Evolutionary conservation across 2,797 vertebrate genomes (phyloP), one percentile per base, ranked within the genome.

Genomic region (Falco biarmicus): DNA sequence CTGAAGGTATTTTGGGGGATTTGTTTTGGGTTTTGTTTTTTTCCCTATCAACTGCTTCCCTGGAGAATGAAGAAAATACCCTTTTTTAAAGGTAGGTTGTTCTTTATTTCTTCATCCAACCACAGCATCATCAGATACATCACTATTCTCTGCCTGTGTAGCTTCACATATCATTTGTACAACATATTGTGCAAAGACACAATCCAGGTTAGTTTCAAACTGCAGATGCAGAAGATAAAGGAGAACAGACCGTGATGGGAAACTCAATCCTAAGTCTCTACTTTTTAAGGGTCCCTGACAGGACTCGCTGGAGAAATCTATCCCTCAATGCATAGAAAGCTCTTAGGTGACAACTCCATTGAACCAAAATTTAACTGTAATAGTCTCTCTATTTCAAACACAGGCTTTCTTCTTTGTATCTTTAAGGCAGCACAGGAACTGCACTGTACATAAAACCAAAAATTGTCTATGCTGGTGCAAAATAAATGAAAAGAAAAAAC

Each of bases 311-410:
- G 74, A 81, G 47, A 84, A 92, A 91, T 60, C 48, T 75, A 1
- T 61, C 54, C 80, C 48, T 82, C 2, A 1, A 51, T 91, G 65
- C 57, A 71, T 43, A 66, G 75, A 81, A 85, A 86, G 37, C n/a
- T 90, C 66, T 82, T 73, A 45, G 0, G 18, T 77, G 84, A 90
- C 71, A 89, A 81, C n/a, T 81, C 31, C 29, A 81, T 39, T 73
- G 75, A 92, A 92, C 84, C 34, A 86, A 85, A 91, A 76, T 86
- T 84, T 79, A 93, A 81, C 66, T 68, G 10, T 73, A 88, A 80
- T 26, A 60, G 47, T 25, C 8, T 54, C 32, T 69, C 31, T 76
- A 28, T 87, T 78, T 83, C 48, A 87, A 85, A 90, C 37, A 84
- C 2, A 21, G 20, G 6, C 9, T 89, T 94, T 92, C 59, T 79